Evolutionary conservation across 2,113 vertebrate species (phyloP).

Genomic region (Daboia siamensis): DNA sequence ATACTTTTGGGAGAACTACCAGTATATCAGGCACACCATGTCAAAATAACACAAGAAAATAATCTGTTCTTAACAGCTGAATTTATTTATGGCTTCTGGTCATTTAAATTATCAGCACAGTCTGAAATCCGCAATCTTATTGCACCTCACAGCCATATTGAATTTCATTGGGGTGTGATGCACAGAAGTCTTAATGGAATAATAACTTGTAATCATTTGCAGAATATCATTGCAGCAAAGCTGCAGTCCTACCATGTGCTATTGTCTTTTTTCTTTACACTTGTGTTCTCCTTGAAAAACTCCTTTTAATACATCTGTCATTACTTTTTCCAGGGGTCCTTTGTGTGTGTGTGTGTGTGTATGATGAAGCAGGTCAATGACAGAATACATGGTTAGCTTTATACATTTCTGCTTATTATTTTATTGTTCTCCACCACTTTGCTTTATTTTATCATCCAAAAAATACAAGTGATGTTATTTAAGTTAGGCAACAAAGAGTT

Average conservation of each 20-base stretch:
- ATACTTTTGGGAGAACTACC: neutral
- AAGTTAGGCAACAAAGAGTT: neutral
- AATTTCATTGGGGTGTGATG: slow-evolving; percentile 18
- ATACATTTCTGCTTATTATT: neutral
- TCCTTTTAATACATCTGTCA: neutral
- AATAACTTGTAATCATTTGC: slow-evolving; percentile 19
- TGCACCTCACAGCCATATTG: slow-evolving; percentile 23
- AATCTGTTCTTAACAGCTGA: slow-evolving; percentile 18
- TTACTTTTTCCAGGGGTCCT: neutral
- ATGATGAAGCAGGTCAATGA: neutral
- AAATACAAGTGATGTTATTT: neutral
- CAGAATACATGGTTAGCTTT: neutral
- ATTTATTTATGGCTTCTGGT: slow-evolving; percentile 32
- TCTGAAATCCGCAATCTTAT: slow-evolving; percentile 18
- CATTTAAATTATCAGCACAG: slow-evolving; percentile 21
- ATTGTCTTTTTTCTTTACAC: neutral
- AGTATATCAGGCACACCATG: neutral
- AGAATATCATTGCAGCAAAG: neutral
- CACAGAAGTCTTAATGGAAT: slow-evolving; percentile 2
- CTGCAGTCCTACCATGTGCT: neutral
- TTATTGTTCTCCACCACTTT: neutral
- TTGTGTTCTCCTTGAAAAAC: neutral
- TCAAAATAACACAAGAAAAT: neutral
- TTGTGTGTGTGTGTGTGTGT: neutral
- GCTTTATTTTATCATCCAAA: neutral